Evolutionary conservation across 2,113 vertebrate species (phyloP).

Genomic region (Macquaria ambigua): DNA sequence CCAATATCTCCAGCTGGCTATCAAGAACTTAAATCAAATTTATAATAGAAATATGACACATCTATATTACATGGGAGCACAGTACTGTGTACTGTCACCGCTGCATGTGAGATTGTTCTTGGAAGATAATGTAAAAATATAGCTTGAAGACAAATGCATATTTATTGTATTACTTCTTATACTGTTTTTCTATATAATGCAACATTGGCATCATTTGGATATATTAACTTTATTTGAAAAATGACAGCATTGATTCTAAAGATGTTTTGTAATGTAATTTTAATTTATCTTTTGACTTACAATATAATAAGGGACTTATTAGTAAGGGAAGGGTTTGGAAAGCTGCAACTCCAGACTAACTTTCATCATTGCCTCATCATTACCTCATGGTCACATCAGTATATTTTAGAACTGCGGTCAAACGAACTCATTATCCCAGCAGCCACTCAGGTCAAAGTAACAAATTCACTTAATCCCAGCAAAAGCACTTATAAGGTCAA

Average conservation of each 20-base stretch:
- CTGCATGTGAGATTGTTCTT: background rate
- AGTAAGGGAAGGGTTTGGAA: background rate
- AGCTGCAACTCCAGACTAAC: background rate
- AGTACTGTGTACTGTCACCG: background rate
- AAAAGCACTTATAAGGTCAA: conserved; percentile 49
- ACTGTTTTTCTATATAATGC: background rate
- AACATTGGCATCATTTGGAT: background rate
- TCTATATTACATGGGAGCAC: conserved; percentile 33
- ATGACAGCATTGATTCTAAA: background rate
- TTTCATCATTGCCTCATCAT: conserved; percentile 29
- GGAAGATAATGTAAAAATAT: background rate
- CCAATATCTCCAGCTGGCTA: conserved; percentile 17
- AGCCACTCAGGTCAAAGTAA: conserved; percentile 36
- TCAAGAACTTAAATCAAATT: conserved; percentile 43
- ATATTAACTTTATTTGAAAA: background rate
- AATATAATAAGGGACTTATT: background rate
- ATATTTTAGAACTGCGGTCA: conserved; percentile 27
- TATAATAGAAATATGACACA: conserved; percentile 39
- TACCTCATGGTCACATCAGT: conserved; percentile 12
- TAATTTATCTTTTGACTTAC: background rate
- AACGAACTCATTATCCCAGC: conserved; percentile 38
- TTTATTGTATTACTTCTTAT: background rate
- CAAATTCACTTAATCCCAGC: conserved; percentile 36
- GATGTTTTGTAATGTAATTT: background rate
- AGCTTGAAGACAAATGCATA: background rate